Percentiles rank a stretch among this genome's conserved stretches.
These are phyloP conservation scores for Sphaerodactylus townsendi DNA, from an alignment of 2,113 vertebrate genomes.

Conservation along the genomic window DNA sequence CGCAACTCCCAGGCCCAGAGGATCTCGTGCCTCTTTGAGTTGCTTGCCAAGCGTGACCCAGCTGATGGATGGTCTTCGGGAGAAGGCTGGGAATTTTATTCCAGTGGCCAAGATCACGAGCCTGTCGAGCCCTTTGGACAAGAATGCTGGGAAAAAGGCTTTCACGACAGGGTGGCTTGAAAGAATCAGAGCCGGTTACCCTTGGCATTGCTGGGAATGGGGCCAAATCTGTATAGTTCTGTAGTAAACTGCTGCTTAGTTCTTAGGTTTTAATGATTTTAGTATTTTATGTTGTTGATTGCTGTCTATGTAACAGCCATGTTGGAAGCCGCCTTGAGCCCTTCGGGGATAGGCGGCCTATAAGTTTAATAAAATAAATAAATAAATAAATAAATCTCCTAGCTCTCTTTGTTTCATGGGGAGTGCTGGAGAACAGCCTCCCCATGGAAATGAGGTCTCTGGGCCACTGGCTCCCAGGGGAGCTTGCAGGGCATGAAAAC, in stretches of 20 bases:
- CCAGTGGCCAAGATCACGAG: background rate
- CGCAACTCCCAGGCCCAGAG: constrained; percentile 29
- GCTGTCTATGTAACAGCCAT: too few species aligned
- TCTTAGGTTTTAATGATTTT: too few species aligned
- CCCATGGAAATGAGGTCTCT: background rate
- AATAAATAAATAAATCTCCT: too few species aligned
- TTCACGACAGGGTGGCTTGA: background rate
- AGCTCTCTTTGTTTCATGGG: background rate
- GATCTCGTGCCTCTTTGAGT: constrained; percentile 9
- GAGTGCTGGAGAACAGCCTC: background rate
- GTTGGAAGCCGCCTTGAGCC: too few species aligned
- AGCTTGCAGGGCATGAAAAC: background rate
- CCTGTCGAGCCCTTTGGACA: background rate
- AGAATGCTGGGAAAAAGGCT: background rate
- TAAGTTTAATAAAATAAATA: too few species aligned
- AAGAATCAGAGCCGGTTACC: background rate
- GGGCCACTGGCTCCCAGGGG: background rate
- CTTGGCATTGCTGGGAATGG: background rate
- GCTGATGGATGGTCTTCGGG: constrained; percentile 1
- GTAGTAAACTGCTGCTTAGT: too few species aligned
- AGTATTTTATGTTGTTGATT: too few species aligned
- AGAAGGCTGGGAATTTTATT: background rate
- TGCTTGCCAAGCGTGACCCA: constrained; percentile 7
- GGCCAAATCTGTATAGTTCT: too few species aligned
- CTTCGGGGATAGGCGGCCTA: too few species aligned